These are phyloP conservation scores for Capitella teleta DNA, from an alignment of 1,140 invertebrate genomes.

Conservation along the genomic window DNA sequence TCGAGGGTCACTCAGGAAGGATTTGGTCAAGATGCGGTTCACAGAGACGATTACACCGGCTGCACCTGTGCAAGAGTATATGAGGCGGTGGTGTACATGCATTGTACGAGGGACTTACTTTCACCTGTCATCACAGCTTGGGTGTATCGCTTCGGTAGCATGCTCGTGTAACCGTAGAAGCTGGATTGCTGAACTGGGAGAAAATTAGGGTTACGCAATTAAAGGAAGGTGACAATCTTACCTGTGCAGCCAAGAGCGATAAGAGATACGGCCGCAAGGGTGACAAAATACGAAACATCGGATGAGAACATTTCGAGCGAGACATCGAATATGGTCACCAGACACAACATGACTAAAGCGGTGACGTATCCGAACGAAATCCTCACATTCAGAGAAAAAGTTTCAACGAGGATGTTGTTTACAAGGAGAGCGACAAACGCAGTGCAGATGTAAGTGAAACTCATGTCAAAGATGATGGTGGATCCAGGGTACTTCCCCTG, in stretches of 20 bases:
- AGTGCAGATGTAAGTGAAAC: constrained; percentile 73
- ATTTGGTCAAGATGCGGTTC: constrained; percentile 71
- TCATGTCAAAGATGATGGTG: constrained; percentile 83
- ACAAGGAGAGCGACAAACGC: constrained; percentile 73
- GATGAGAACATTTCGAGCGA: constrained; percentile 66
- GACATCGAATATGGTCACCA: constrained; percentile 72
- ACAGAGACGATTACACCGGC: constrained; percentile 74
- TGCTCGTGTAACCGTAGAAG: constrained; percentile 86
- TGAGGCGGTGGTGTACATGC: not conserved
- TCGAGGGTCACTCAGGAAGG: constrained; percentile 57
- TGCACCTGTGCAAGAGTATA: constrained; percentile 49
- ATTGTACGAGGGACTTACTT: constrained; percentile 51
- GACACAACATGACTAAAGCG: constrained; percentile 65
- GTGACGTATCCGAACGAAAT: constrained; percentile 79
- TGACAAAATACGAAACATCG: constrained; percentile 62
- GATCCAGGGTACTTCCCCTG: constrained; percentile 63
- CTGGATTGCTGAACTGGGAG: constrained; percentile 74
- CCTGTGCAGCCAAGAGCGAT: constrained; percentile 79
- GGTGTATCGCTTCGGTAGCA: constrained; percentile 75
- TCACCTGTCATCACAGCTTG: constrained; percentile 89
- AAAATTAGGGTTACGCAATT: not conserved
- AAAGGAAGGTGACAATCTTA: constrained; percentile 29
- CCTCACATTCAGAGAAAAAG: constrained; percentile 66
- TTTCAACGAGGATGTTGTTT: constrained; percentile 73
- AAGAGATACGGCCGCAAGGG: constrained; percentile 68